These are phyloP conservation scores for Leptosomus discolor DNA, from an alignment of 2,113 vertebrate genomes.

Conservation along the genomic window DNA sequence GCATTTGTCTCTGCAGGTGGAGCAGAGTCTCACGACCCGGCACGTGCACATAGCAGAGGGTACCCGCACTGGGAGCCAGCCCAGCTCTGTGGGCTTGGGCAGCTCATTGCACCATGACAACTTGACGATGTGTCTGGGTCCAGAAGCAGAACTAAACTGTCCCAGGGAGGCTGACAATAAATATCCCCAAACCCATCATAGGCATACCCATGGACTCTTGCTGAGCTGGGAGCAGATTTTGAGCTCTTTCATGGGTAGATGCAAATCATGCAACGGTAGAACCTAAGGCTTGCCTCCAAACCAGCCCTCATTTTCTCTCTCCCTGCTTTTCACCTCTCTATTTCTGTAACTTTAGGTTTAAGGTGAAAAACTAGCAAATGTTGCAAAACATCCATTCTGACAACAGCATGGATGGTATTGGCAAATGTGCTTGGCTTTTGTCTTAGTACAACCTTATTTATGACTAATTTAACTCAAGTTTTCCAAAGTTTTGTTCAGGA, in stretches of 20 bases:
- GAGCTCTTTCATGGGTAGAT: not conserved
- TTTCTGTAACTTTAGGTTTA: not conserved
- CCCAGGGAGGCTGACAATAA: rapidly evolving
- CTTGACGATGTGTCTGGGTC: not conserved
- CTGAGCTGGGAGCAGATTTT: not conserved
- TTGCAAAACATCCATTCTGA: not conserved
- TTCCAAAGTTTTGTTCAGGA: not conserved
- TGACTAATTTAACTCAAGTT: not conserved
- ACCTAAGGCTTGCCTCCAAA: not conserved
- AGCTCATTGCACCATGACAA: not conserved
- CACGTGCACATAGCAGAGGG: rapidly evolving
- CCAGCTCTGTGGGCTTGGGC: not conserved
- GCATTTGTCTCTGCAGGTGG: not conserved
- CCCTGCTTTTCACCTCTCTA: not conserved
- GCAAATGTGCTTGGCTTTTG: not conserved
- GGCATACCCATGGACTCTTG: rapidly evolving
- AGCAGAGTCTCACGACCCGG: not conserved
- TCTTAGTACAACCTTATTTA: not conserved
- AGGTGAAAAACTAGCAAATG: not conserved
- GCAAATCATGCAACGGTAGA: not conserved
- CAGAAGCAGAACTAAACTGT: not conserved
- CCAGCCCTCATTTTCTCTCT: not conserved
- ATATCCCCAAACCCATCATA: not conserved
- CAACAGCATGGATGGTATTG: not conserved
- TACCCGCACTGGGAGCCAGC: rapidly evolving